phyloP scores from a whole-genome alignment of 2,888 invertebrate species.

The Lepidocyrtinus sp. region DNA sequence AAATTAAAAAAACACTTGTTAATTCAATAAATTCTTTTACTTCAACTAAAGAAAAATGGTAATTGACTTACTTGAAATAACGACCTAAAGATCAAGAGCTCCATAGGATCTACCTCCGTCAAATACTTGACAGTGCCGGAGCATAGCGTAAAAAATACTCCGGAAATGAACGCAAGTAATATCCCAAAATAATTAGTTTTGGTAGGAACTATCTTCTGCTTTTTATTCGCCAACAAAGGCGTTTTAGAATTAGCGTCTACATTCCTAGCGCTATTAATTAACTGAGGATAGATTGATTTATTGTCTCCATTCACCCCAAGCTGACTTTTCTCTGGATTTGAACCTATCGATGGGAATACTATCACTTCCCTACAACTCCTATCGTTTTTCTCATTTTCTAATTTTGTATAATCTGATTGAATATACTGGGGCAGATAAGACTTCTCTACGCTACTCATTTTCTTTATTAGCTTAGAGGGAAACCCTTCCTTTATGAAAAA shows the following conservation, averaged over 20 bases:
- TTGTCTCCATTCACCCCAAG: slow-evolving; percentile 35
- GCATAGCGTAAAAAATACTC: slow-evolving; percentile 74
- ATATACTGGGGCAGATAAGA: slow-evolving; percentile 69
- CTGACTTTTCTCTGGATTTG: background rate
- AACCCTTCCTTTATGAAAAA: too few species aligned
- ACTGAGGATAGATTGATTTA: slow-evolving; percentile 65
- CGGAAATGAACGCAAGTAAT: slow-evolving; percentile 73
- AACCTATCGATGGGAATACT: slow-evolving; percentile 56
- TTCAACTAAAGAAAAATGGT: background rate
- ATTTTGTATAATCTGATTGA: slow-evolving; percentile 55
- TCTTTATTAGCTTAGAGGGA: too few species aligned
- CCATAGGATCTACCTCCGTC: slow-evolving; percentile 73
- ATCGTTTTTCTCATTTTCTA: slow-evolving; percentile 42
- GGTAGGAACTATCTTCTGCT: slow-evolving; percentile 65
- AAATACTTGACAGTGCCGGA: slow-evolving; percentile 74
- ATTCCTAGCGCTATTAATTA: slow-evolving; percentile 44
- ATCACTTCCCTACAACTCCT: slow-evolving; percentile 50
- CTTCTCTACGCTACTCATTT: slow-evolving; percentile 63
- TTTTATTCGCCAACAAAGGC: slow-evolving; percentile 61
- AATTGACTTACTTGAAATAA: slow-evolving; percentile 72
- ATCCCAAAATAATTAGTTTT: slow-evolving; percentile 71
- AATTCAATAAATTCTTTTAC: slow-evolving; percentile 17
- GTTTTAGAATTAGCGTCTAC: slow-evolving; percentile 56
- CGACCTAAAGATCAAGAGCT: slow-evolving; percentile 73
- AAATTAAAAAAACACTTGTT: background rate